Percentiles rank a stretch among this genome's conserved stretches.
These are phyloP conservation scores for Alethe castanea DNA, from an alignment of 2,113 vertebrate genomes.

Conservation along the genomic window DNA sequence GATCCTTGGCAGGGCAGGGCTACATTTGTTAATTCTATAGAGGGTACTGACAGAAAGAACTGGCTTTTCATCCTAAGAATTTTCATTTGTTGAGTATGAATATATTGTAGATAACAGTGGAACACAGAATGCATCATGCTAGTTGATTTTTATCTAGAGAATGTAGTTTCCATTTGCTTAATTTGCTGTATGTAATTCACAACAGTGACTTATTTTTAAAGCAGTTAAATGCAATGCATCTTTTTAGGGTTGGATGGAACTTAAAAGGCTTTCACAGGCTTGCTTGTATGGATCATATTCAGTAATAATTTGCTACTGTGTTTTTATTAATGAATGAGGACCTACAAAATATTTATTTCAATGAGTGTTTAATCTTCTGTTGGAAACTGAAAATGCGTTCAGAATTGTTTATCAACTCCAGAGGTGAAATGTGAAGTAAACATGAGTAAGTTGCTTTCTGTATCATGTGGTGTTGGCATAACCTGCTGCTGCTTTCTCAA, in stretches of 20 bases:
- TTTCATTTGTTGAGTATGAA: neutral
- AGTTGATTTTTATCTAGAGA: neutral
- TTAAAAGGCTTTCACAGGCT: neutral
- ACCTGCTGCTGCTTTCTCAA: rapidly evolving
- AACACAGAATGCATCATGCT: neutral
- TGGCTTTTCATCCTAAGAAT: neutral
- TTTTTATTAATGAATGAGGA: neutral
- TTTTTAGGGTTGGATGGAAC: neutral
- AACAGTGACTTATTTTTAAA: neutral
- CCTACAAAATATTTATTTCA: neutral
- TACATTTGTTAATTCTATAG: rapidly evolving
- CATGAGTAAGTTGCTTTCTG: neutral
- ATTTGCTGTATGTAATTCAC: neutral
- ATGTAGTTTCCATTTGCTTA: neutral
- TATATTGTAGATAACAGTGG: neutral
- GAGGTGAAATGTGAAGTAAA: neutral
- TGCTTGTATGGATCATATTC: neutral
- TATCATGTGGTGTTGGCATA: neutral
- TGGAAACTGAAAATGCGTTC: neutral
- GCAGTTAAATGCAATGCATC: neutral
- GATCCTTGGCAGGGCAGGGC: neutral
- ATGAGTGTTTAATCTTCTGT: neutral
- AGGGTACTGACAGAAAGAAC: neutral
- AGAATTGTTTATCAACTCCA: neutral
- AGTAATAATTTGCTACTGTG: neutral